These are phyloP conservation scores for Camelus dromedarius DNA, from an alignment of 2,113 vertebrate genomes.

Conservation along the genomic window DNA sequence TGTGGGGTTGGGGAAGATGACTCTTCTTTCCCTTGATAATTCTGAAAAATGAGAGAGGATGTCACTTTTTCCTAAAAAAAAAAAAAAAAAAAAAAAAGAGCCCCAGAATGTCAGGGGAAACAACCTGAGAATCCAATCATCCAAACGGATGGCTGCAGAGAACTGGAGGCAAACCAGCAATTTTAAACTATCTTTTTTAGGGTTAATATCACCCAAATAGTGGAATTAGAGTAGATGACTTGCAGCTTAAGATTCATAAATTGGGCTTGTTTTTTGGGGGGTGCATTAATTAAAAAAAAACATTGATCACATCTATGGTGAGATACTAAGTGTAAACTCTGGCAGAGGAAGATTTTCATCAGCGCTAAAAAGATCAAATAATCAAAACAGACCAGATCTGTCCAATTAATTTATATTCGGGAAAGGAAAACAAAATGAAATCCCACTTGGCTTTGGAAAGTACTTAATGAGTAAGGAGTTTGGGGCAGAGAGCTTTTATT, in stretches of 20 bases:
- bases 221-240: background rate
- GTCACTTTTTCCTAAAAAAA: background rate
- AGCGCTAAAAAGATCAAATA: background rate
- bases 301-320: background rate
- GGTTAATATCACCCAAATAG: background rate
- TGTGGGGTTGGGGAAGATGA: background rate
- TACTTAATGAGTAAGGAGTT: background rate
- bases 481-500: background rate
- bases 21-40: background rate
- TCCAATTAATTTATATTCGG: background rate
- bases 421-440: background rate
- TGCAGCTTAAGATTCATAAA: background rate
- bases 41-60: background rate
- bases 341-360: background rate
- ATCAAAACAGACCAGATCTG: background rate
- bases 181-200: background rate
- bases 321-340: background rate
- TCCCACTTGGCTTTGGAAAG: background rate
- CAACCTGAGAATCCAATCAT: background rate
- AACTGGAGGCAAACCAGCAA: background rate
- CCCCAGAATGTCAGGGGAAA: background rate
- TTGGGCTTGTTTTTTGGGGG: background rate
- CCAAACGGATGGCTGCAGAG: background rate
- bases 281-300: background rate
- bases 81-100: background rate